These are phyloP conservation scores for Microplitis demolitor DNA, from an alignment of 1,140 invertebrate genomes.

Conservation along the genomic window DNA sequence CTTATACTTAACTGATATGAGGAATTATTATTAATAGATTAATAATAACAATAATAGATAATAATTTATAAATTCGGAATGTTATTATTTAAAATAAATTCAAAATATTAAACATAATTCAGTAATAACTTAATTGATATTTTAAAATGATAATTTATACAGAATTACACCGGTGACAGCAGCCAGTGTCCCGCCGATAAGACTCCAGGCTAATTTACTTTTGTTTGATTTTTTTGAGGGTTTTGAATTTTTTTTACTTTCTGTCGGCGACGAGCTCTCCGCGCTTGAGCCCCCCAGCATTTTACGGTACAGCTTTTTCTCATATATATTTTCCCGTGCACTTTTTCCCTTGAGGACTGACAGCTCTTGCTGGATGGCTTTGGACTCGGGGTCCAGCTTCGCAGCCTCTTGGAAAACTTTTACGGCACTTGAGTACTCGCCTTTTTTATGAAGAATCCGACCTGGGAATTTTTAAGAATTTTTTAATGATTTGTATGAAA, in stretches of 20 bases:
- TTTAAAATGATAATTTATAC: conserved; percentile 45
- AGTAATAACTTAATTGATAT: not conserved
- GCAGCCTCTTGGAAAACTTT: conserved; percentile 64
- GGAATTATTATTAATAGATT: too few relatives aligned
- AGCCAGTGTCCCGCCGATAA: conserved; percentile 51
- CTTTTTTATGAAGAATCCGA: conserved; percentile 67
- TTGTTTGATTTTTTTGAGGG: conserved; percentile 24
- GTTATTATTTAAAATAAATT: not conserved
- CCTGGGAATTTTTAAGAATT: conserved; percentile 47
- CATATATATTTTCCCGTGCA: conserved; percentile 62
- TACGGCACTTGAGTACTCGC: conserved; percentile 68
- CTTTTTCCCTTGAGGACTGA: conserved; percentile 64
- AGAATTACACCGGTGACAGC: conserved; percentile 47
- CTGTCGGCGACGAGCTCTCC: conserved; percentile 11
- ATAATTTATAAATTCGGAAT: not conserved
- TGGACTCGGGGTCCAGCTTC: conserved; percentile 66
- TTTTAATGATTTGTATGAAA: not conserved
- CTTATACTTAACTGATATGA: too few relatives aligned
- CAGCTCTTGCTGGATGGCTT: conserved; percentile 66
- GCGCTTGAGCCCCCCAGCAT: conserved; percentile 64
- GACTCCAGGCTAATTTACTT: conserved; percentile 47
- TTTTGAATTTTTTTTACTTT: conserved; percentile 18
- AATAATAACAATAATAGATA: too few relatives aligned
- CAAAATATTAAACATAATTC: not conserved
- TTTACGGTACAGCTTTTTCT: conserved; percentile 70